Evolutionary conservation across 1,140 invertebrate genomes (phyloP), one percentile per base, ranked within the genome.

Genomic region (Gryon sp.): DNA sequence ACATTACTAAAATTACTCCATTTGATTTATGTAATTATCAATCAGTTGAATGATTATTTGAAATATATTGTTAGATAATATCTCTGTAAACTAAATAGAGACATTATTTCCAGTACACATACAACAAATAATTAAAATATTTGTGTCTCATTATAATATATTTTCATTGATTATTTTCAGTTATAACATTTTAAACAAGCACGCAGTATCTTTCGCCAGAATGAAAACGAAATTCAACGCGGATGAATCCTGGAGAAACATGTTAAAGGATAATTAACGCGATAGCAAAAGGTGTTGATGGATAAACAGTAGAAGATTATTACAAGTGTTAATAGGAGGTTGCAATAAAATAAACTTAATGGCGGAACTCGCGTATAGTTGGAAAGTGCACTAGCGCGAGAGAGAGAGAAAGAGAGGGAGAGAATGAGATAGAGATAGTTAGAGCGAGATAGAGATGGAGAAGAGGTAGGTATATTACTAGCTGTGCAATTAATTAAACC

Each of bases 401-500:
- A 28, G 43, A 12, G 43, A n/a, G 11, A 14, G 53, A 43, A 19
- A 32, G 52, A 74, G 53, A 20, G 57, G 20, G 43, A 12, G 43
- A n/a, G 11, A 14, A 38, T 32, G 28, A 32, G 52, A 74, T 43
- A 20, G n/a, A n/a, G n/a, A n/a, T n/a, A n/a, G n/a, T n/a, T n/a
- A n/a, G n/a, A n/a, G n/a, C n/a, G n/a, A n/a, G n/a, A n/a, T n/a
- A n/a, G 40, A 60, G 53, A 60, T 7, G 14, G 38, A 48, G 43
- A 52, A 11, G 41, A 72, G 60, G 55, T 18, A 73, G 63, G 78
- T 80, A 80, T 80, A 80, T 78, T 75, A 77, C 78, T 78, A 73
- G 75, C 69, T 70, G 66, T 76, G 80, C 81, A 84, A 83, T 84
- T 85, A 86, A 85, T 86, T 85, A 84, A 84, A 83, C 62, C 78